Evolutionary conservation across 2,797 vertebrate species (phyloP).

Genomic region (Naso thynnoides): DNA sequence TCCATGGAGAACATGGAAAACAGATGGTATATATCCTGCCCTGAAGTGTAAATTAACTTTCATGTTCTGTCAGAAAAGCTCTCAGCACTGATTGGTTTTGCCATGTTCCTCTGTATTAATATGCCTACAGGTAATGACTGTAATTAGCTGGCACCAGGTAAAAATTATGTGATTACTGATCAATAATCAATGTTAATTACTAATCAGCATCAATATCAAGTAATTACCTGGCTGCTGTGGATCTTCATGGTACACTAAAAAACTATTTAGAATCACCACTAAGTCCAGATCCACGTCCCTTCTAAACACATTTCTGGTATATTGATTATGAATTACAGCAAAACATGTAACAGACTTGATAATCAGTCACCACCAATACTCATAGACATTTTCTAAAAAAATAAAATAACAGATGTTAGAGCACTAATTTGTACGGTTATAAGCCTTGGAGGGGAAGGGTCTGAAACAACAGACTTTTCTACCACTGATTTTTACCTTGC

Average conservation of each 20-base stretch:
- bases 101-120: background rate
- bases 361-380: background rate
- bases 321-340: background rate
- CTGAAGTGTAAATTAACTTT: constrained; percentile 17
- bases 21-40: constrained; percentile 6
- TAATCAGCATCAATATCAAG: background rate
- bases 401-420: background rate
- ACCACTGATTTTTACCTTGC: background rate
- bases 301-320: background rate
- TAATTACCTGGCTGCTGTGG: constrained; percentile 4
- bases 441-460: background rate
- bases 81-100: background rate
- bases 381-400: background rate
- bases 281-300: constrained; percentile 1
- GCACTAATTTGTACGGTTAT: background rate
- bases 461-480: background rate
- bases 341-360: background rate
- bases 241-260: background rate
- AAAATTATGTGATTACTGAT: constrained; percentile 30
- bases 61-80: too few relatives aligned
- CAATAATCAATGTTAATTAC: constrained; percentile 34
- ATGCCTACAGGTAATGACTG: constrained; percentile 29
- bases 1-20: constrained; percentile 29
- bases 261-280: too few relatives aligned
- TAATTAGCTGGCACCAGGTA: constrained; percentile 12